phyloP scores from a whole-genome alignment of 2,888 invertebrate species.

The Tinea semifulvella region DNA sequence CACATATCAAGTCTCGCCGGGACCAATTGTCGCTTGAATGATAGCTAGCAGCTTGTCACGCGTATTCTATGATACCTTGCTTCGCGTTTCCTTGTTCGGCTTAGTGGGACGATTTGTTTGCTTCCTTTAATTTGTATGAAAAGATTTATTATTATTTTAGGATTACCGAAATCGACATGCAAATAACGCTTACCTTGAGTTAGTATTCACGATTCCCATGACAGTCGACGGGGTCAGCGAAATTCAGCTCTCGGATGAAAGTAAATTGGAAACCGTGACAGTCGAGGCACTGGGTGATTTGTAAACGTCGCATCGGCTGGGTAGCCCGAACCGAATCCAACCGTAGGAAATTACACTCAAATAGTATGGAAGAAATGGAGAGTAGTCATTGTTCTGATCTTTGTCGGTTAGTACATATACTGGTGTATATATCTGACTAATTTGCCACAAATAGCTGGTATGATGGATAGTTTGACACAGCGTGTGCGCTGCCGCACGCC shows the following conservation, averaged over 20 bases:
- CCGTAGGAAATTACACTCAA: constrained; percentile 25
- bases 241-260: constrained; percentile 41
- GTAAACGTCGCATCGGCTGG: constrained; percentile 45
- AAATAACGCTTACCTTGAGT: constrained; percentile 37
- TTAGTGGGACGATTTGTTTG: constrained; percentile 1
- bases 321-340: constrained; percentile 27
- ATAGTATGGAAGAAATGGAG: constrained; percentile 19
- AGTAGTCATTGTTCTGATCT: constrained; percentile 22
- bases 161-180: constrained; percentile 29
- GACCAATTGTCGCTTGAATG: constrained; percentile 12
- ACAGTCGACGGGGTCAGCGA: constrained; percentile 35
- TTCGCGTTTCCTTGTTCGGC: constrained; percentile 3
- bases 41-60: constrained; percentile 10
- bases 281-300: constrained; percentile 42
- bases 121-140: background rate
- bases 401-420: constrained; percentile 24
- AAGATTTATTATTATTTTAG: background rate
- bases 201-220: constrained; percentile 36
- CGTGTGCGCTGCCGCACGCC: constrained; percentile 39
- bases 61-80: constrained; percentile 7
- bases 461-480: constrained; percentile 56
- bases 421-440: constrained; percentile 51
- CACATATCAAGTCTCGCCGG: constrained; percentile 11
- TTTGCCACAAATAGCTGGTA: constrained; percentile 50
- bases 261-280: constrained; percentile 53